Evolutionary conservation across 1,140 invertebrate species (phyloP).

Genomic region (Drosophila oshimai): DNA sequence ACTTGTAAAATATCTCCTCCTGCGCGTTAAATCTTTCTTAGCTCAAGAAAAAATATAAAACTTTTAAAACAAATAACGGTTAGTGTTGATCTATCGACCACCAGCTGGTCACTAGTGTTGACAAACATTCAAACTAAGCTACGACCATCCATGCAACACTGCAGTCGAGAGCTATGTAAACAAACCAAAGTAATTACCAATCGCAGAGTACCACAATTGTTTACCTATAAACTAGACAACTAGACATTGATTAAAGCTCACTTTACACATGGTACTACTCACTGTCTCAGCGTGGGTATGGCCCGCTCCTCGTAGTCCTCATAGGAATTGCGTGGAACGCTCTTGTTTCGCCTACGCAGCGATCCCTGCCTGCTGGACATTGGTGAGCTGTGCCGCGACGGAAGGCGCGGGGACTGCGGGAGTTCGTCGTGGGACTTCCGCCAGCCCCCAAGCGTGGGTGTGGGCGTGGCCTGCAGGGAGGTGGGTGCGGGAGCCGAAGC

Average conservation of each 20-base stretch:
- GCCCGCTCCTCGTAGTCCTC: conserved; percentile 93
- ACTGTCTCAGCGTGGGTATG: conserved; percentile 92
- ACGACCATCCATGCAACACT: conserved; percentile 25
- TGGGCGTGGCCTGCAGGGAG: conserved; percentile 38
- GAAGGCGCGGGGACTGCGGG: conserved; percentile 76
- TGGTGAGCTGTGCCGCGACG: conserved; percentile 75
- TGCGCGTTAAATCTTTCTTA: no score
- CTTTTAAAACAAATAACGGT: conserved; percentile 27
- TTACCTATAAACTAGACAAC: conserved; percentile 11
- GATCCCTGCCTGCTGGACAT: conserved; percentile 85
- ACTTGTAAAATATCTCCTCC: background rate
- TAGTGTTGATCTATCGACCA: conserved; percentile 17
- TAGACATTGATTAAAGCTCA: background rate
- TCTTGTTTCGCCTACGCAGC: conserved; percentile 88
- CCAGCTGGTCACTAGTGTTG: background rate
- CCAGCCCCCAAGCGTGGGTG: conserved; percentile 14
- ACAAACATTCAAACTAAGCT: conserved; percentile 7
- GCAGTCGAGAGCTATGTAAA: conserved; percentile 20
- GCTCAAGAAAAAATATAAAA: background rate
- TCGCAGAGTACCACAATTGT: conserved; percentile 22
- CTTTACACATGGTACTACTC: conserved; percentile 82
- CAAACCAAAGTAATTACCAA: background rate
- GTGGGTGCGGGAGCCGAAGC: conserved; percentile 1
- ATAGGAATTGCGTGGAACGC: conserved; percentile 89
- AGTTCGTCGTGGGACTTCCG: conserved; percentile 78